phyloP scores from a whole-genome alignment of 2,797 vertebrate species.

The Chloroceryle amazona region DNA sequence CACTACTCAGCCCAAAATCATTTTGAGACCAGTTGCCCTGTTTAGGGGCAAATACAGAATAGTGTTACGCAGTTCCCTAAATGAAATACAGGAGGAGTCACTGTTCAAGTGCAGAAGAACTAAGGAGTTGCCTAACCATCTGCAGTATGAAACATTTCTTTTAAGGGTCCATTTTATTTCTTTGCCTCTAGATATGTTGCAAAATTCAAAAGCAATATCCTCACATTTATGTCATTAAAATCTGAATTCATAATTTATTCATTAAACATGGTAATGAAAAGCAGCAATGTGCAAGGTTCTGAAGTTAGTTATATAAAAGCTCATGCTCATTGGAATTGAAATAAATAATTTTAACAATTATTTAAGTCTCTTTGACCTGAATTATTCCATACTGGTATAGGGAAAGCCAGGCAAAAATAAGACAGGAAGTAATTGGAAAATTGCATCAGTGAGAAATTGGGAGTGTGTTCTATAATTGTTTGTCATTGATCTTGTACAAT shows the following conservation, averaged over 20 bases:
- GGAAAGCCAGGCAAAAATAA: background rate
- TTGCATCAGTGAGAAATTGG: background rate
- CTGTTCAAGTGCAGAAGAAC: background rate
- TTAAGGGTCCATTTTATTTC: background rate
- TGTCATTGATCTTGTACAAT: background rate
- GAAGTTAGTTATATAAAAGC: background rate
- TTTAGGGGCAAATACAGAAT: background rate
- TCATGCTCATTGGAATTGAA: background rate
- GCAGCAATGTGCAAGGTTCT: background rate
- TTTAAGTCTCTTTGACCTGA: background rate
- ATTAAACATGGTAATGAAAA: background rate
- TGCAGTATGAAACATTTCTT: background rate
- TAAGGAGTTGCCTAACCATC: background rate
- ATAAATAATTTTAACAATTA: background rate
- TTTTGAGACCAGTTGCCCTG: background rate
- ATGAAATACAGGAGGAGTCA: background rate
- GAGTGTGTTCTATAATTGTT: background rate
- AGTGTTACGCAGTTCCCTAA: background rate
- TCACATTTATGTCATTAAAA: background rate
- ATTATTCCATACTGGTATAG: background rate
- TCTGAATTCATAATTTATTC: background rate
- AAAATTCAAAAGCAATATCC: constrained; percentile 21
- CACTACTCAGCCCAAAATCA: background rate
- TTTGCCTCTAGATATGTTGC: background rate
- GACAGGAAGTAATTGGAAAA: background rate